phyloP scores from a whole-genome alignment of 2,797 vertebrate genomes.

The Borostomias antarcticus region DNA sequence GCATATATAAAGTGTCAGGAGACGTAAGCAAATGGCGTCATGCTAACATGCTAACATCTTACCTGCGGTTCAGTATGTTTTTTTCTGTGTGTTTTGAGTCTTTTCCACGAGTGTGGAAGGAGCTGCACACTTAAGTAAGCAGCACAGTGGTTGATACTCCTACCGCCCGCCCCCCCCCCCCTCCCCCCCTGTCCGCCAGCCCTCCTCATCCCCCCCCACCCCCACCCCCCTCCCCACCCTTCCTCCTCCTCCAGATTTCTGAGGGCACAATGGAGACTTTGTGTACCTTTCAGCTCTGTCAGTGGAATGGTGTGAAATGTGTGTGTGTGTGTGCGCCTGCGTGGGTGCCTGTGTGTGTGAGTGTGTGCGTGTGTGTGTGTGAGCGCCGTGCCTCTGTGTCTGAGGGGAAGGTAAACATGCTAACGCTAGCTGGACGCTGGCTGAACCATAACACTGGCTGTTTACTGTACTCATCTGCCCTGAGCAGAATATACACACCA shows the following conservation, averaged over 20 bases:
- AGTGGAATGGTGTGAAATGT: conserved; percentile 22
- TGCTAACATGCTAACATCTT: conserved; percentile 3
- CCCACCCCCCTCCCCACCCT: conserved; percentile 21
- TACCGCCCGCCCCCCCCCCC: neutral
- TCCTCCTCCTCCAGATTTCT: conserved; percentile 39
- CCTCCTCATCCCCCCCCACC: neutral
- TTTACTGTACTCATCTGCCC: conserved; percentile 56
- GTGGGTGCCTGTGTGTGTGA: neutral
- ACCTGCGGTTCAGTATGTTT: conserved; percentile 8
- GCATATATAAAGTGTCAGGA: conserved; percentile 4
- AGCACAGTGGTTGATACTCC: conserved; percentile 27
- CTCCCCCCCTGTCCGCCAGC: conserved; percentile 21
- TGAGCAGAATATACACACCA: conserved; percentile 28
- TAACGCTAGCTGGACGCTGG: conserved; percentile 37
- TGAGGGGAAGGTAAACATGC: conserved; percentile 53
- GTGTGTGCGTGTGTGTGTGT: conserved; percentile 6
- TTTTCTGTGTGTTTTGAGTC: conserved; percentile 11
- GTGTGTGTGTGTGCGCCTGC: too few species aligned
- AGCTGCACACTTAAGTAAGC: conserved; percentile 32
- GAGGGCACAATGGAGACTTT: conserved; percentile 51
- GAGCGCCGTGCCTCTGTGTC: conserved; percentile 43
- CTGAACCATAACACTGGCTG: conserved; percentile 56
- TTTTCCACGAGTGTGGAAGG: neutral
- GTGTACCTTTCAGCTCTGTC: conserved; percentile 37
- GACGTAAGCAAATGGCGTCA: too few species aligned